Conservation (phyloP, 2,888 invertebrate species). For the Boloria selene region DNA sequence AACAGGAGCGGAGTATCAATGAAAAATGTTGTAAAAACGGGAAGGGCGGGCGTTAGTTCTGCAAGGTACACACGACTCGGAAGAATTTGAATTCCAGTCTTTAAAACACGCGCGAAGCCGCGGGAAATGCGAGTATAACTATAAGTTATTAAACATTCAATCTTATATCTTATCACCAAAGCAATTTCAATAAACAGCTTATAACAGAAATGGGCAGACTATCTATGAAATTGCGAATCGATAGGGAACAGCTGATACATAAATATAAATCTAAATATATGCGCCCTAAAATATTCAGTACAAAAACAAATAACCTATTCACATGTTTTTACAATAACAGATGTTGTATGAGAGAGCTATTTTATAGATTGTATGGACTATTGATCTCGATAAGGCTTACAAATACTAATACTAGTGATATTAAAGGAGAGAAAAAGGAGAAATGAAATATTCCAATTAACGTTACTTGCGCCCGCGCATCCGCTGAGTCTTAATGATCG, state of each 20-base stretch:
- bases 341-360: constrained; percentile 23
- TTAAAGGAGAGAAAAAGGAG: constrained; percentile 50
- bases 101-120: no score
- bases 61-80: no score
- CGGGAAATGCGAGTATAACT: no score
- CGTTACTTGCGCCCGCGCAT: constrained; percentile 61
- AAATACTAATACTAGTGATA: constrained; percentile 11
- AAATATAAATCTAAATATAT: constrained; percentile 20
- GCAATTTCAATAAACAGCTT: no score
- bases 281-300: constrained; percentile 7
- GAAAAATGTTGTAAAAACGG: no score
- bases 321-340: constrained; percentile 29
- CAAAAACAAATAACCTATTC: constrained; percentile 16
- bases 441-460: constrained; percentile 71
- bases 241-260: constrained; percentile 21
- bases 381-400: constrained; percentile 28
- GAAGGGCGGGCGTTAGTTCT: no score
- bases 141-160: no score
- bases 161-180: not conserved
- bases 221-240: constrained; percentile 7
- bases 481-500: constrained; percentile 65
- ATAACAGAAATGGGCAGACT: constrained; percentile 1
- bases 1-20: no score
- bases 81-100: no score
- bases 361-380: constrained; percentile 19